These are phyloP conservation scores for Paraplagusia blochii DNA, from an alignment of 2,113 vertebrate species.

Conservation along the genomic window DNA sequence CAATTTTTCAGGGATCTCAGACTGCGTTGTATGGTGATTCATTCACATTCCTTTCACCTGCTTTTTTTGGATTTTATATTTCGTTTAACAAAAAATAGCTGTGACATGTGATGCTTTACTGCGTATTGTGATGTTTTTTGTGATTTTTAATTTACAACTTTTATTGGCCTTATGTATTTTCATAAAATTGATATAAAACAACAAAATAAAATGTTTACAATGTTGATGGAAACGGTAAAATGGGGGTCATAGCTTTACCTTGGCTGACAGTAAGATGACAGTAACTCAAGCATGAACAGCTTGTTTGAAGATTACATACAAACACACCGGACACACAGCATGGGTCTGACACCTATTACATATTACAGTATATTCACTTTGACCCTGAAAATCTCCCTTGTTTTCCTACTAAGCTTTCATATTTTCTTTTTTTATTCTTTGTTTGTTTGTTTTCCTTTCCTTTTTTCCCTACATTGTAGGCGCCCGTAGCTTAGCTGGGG, in stretches of 20 bases:
- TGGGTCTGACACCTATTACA: constrained; percentile 27
- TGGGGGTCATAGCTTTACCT: constrained; percentile 79
- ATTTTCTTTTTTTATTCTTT: constrained; percentile 64
- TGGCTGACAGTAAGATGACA: constrained; percentile 47
- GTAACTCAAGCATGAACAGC: constrained; percentile 10
- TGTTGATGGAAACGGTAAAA: constrained; percentile 57
- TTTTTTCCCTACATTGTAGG: constrained; percentile 66
- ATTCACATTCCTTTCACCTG: constrained; percentile 37
- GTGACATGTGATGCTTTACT: constrained; percentile 43
- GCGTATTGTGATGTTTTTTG: constrained; percentile 67
- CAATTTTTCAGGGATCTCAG: constrained; percentile 69
- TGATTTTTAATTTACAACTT: constrained; percentile 62
- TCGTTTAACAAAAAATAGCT: constrained; percentile 38
- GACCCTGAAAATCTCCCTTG: constrained; percentile 57
- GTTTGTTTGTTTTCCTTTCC: constrained; percentile 30
- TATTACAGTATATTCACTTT: constrained; percentile 44
- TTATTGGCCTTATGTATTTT: constrained; percentile 74
- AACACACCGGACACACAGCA: constrained; percentile 50
- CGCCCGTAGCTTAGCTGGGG: constrained; percentile 78
- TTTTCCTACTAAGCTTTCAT: constrained; percentile 74
- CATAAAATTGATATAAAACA: constrained; percentile 72
- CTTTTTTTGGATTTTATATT: constrained; percentile 53
- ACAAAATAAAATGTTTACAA: constrained; percentile 61
- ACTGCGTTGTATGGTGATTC: constrained; percentile 57
- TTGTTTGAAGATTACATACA: constrained; percentile 21